These are phyloP conservation scores for Epinephelus coioides DNA, from an alignment of 2,797 vertebrate genomes.

Conservation along the genomic window DNA sequence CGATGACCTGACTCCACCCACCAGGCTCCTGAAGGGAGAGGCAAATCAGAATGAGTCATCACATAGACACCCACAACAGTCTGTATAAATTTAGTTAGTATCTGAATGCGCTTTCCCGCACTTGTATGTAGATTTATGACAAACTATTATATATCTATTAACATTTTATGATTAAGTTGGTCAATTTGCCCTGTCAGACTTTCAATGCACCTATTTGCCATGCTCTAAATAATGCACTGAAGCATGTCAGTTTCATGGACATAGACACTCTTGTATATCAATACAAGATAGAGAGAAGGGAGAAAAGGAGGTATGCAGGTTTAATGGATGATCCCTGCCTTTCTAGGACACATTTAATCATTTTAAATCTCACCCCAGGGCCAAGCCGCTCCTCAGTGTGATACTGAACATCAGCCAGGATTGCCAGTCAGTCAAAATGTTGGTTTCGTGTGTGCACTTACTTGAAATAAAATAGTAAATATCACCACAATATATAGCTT, in stretches of 20 bases:
- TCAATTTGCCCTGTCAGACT: background rate
- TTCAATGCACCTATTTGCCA: background rate
- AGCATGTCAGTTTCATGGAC: no score
- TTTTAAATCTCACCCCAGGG: slow-evolving; percentile 28
- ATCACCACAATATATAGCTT: slow-evolving; percentile 24
- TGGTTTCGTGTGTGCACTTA: slow-evolving; percentile 1
- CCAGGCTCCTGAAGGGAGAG: no score
- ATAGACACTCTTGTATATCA: background rate
- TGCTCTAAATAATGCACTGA: background rate
- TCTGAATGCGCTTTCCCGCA: background rate
- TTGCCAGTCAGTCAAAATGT: slow-evolving; percentile 14
- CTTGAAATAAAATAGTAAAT: slow-evolving; percentile 34
- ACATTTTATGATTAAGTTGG: background rate
- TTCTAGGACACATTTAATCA: slow-evolving; percentile 18
- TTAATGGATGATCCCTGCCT: slow-evolving; percentile 13
- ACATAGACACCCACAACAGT: background rate
- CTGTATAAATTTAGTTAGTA: background rate
- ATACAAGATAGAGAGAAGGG: background rate
- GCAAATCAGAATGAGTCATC: no score
- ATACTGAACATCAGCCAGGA: background rate
- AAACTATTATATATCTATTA: background rate
- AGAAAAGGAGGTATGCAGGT: background rate
- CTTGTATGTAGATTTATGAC: background rate
- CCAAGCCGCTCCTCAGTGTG: slow-evolving; percentile 2
- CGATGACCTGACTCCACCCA: no score